phyloP scores from a whole-genome alignment of 2,888 invertebrate genomes.

The Drosophila gaucha region DNA sequence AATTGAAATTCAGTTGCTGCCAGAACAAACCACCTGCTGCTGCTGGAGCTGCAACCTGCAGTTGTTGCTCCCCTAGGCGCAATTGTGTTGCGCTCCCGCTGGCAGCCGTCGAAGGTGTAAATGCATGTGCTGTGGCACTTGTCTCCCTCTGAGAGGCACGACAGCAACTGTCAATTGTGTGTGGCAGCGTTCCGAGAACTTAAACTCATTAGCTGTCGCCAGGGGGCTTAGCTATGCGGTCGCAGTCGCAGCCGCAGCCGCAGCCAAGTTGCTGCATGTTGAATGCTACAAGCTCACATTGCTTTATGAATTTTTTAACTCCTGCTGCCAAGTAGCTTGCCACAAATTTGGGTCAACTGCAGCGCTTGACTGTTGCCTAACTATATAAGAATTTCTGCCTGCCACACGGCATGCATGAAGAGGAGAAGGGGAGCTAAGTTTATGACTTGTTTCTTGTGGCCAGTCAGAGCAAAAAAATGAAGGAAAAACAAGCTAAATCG shows the following conservation, averaged over 20 bases:
- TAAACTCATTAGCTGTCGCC: constrained; percentile 76
- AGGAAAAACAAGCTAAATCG: constrained; percentile 52
- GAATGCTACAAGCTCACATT: constrained; percentile 9
- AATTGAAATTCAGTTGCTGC: constrained; percentile 27
- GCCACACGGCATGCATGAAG: background rate
- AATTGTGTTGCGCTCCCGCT: constrained; percentile 35
- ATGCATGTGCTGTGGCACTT: constrained; percentile 40
- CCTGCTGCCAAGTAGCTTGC: constrained; percentile 65
- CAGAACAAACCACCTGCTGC: constrained; percentile 50
- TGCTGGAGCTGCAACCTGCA: constrained; percentile 7
- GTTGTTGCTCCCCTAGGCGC: constrained; percentile 32
- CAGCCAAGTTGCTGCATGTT: constrained; percentile 18
- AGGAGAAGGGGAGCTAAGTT: background rate
- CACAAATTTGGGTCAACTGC: constrained; percentile 71
- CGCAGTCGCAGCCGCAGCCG: constrained; percentile 29
- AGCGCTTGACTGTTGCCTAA: constrained; percentile 28
- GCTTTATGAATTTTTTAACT: constrained; percentile 67
- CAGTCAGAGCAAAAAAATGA: constrained; percentile 1
- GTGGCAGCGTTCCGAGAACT: constrained; percentile 67
- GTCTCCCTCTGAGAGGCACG: constrained; percentile 14
- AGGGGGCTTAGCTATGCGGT: constrained; percentile 64
- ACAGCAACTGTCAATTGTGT: constrained; percentile 65
- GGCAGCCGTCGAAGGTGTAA: constrained; percentile 42
- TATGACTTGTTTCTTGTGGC: constrained; percentile 54
- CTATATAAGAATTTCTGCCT: constrained; percentile 31